phyloP scores from a whole-genome alignment of 2,797 vertebrate species.

The Eremophila alpestris region DNA sequence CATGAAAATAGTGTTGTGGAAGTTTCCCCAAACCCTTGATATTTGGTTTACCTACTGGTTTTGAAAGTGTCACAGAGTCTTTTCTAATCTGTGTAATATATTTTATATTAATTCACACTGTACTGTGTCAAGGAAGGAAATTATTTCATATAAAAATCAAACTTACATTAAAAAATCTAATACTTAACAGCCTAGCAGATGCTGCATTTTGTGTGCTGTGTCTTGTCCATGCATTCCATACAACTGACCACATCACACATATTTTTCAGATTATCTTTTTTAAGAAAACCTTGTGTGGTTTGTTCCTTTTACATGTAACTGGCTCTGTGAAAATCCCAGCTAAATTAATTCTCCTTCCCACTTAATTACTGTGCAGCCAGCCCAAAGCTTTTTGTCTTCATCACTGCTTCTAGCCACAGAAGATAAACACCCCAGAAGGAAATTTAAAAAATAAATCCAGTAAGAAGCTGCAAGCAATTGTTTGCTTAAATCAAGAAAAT shows the following conservation, averaged over 20 bases:
- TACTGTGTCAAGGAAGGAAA: not conserved
- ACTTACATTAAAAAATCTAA: not conserved
- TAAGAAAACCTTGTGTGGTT: not conserved
- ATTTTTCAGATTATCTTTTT: not conserved
- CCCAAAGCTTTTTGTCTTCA: not conserved
- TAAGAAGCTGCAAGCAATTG: not conserved
- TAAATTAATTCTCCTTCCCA: not conserved
- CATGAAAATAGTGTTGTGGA: not conserved
- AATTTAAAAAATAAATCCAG: not conserved
- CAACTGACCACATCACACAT: not conserved
- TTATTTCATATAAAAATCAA: not conserved
- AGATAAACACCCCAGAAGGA: not conserved
- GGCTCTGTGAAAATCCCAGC: not conserved
- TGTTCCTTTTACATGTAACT: not conserved
- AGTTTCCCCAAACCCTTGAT: not conserved
- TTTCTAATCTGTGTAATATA: not conserved
- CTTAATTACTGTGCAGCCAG: not conserved
- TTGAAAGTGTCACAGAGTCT: not conserved
- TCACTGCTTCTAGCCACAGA: not conserved
- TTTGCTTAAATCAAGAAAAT: not conserved
- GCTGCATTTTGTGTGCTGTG: not conserved
- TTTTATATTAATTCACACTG: not conserved
- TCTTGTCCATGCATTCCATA: not conserved
- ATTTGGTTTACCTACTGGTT: not conserved
- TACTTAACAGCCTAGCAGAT: not conserved